phyloP scores from a whole-genome alignment of 2,113 vertebrate genomes.

The Xyrauchen texanus region DNA sequence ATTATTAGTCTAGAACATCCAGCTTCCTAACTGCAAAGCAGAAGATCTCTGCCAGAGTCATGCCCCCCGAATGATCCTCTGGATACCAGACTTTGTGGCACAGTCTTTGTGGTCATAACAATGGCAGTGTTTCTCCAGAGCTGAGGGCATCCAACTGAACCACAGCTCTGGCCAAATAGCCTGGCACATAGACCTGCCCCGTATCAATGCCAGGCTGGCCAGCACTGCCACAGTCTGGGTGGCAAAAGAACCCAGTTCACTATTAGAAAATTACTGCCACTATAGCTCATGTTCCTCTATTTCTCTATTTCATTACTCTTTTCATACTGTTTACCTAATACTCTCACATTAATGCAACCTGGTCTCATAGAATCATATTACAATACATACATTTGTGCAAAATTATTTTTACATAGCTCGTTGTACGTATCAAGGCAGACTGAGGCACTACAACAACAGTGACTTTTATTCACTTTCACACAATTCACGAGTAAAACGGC shows the following conservation, averaged over 20 bases:
- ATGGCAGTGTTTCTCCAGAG: conserved; percentile 61
- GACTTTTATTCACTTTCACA: too few species aligned
- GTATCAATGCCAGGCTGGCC: conserved; percentile 57
- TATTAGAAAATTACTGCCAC: conserved; percentile 64
- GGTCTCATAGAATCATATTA: too few species aligned
- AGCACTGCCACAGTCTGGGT: conserved; percentile 41
- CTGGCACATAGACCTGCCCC: conserved; percentile 51
- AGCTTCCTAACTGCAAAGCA: neutral
- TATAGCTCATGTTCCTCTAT: too few species aligned
- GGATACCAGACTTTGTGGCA: neutral
- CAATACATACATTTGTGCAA: too few species aligned
- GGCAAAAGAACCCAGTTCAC: conserved; percentile 62
- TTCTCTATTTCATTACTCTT: too few species aligned
- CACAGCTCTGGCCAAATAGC: conserved; percentile 61
- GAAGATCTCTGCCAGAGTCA: neutral
- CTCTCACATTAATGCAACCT: too few species aligned
- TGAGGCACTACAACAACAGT: too few species aligned
- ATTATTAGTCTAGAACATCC: neutral
- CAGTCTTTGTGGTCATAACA: conserved; percentile 70
- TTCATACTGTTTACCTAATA: too few species aligned
- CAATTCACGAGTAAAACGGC: too few species aligned
- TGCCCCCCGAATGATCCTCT: neutral
- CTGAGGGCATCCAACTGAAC: conserved; percentile 53
- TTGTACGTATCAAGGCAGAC: too few species aligned
- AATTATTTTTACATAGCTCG: too few species aligned